Evolutionary conservation across 1,140 invertebrate species (phyloP).

Genomic region (Nephotettix cincticeps): DNA sequence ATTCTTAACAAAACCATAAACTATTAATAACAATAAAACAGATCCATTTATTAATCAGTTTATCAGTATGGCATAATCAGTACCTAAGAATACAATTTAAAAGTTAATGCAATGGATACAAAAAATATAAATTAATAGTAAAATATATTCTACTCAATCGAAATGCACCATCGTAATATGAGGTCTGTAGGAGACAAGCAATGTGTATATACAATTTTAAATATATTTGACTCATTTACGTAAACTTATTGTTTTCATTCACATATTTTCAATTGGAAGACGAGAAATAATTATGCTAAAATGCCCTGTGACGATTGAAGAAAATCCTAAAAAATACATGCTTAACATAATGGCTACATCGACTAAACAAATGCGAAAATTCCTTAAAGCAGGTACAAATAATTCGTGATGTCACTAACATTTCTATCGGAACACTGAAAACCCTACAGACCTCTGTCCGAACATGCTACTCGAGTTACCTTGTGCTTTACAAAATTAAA

Average conservation of each 20-base stretch:
- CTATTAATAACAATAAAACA: slow-evolving; percentile 17
- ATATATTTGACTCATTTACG: too few species aligned
- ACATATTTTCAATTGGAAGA: too few species aligned
- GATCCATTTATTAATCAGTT: neutral
- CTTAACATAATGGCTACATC: too few species aligned
- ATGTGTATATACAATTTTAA: too few species aligned
- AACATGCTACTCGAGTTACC: neutral
- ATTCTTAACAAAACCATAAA: slow-evolving; percentile 18
- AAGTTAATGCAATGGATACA: neutral
- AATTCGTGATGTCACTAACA: too few species aligned
- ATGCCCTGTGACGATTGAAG: too few species aligned
- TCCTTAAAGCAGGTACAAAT: too few species aligned
- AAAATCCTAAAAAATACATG: too few species aligned
- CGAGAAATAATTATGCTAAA: too few species aligned
- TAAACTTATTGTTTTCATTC: too few species aligned
- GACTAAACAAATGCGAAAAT: too few species aligned
- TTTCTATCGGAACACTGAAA: too few species aligned
- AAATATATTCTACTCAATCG: neutral
- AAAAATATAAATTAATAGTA: neutral
- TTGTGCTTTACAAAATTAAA: neutral
- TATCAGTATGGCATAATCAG: neutral
- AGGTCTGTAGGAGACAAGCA: slow-evolving; percentile 15
- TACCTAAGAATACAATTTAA: neutral
- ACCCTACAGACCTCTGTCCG: slow-evolving; percentile 8
- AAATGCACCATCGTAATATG: neutral